Evolutionary conservation across 1,140 invertebrate species (phyloP).

Genomic region (Uloborus diversus): DNA sequence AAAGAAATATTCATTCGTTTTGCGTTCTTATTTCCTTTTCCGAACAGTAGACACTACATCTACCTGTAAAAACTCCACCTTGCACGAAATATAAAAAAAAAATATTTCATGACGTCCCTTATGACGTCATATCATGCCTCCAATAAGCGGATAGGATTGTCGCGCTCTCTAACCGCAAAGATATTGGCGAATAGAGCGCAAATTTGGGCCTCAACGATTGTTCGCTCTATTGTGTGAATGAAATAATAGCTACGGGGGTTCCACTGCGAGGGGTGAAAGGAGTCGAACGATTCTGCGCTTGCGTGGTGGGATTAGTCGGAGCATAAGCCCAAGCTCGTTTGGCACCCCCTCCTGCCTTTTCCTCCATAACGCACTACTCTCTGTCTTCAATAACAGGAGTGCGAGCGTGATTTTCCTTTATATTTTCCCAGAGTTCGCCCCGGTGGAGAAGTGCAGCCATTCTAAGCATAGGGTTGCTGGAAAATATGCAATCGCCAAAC

Average conservation of each 20-base stretch:
- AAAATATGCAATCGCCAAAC: too few relatives aligned
- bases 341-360: neutral
- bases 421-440: conserved; percentile 38
- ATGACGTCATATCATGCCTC: conserved; percentile 44
- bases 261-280: conserved; percentile 6
- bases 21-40: neutral
- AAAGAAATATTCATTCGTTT: too few relatives aligned
- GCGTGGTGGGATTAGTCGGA: conserved; percentile 50
- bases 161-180: conserved; percentile 52
- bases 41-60: neutral
- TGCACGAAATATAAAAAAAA: neutral
- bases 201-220: conserved; percentile 48
- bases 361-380: conserved; percentile 6
- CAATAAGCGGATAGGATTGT: conserved; percentile 46
- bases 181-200: conserved; percentile 56
- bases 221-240: conserved; percentile 54
- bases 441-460: conserved; percentile 27
- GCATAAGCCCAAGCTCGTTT: conserved; percentile 39
- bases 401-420: conserved; percentile 51
- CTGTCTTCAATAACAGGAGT: conserved; percentile 32
- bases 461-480: conserved; percentile 16
- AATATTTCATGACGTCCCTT: neutral
- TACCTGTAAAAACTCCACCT: neutral
- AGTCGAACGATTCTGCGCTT: conserved; percentile 12
- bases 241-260: conserved; percentile 51